Base-by-base conservation (phyloP, 2,888 invertebrate species). In the Amphimallon solstitiale region DNA sequence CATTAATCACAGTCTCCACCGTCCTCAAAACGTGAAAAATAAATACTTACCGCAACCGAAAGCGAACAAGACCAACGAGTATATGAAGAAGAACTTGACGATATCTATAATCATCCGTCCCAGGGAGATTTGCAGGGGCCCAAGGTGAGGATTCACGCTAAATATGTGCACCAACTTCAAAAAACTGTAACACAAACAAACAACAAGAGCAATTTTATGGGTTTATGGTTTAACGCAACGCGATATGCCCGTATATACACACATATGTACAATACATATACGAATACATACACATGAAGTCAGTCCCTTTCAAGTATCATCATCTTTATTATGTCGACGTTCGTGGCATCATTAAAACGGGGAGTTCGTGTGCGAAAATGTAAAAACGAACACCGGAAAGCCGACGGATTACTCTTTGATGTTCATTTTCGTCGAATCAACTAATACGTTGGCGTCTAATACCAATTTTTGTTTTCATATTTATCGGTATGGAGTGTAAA, bases 141-240 rank as follows among this genome's bases (percentile, higher is more conserved):
- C 97, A 74, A 98, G 86, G 82, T 98, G 95, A 0, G 97, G 97
- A 84, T 97, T 97, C 70, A 98, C 94, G 68, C 96, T 97, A 86
- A 97, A 97, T 79, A 97, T 95, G 82, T 97, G 97, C 15, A 98
- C 97, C 77, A 98, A 87, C 82, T 98, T 98, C 65, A 98, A 86
- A 77, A 94, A 96, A 69, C 95, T 95, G 81, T 77, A 83, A 84
- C 64, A 61, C n/a, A 56, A 43, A 40, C 43, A 56, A 23, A 56
- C 43, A 43, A 6, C n/a, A n/a, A n/a, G 7, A 9, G 15, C 54
- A 12, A n/a, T 49, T 49, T 49, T 49, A 54, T 23, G 48, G 7
- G 12, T 15, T 15, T 14, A 15, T 10, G 19, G 45, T 9, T 29
- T 29, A 29, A 29, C 5, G 29, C 29, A 29, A 29, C 29, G 9